Evolutionary conservation across 2,888 invertebrate species (phyloP), one percentile per base, ranked within the genome.

Genomic region (Tiphia femorata): DNA sequence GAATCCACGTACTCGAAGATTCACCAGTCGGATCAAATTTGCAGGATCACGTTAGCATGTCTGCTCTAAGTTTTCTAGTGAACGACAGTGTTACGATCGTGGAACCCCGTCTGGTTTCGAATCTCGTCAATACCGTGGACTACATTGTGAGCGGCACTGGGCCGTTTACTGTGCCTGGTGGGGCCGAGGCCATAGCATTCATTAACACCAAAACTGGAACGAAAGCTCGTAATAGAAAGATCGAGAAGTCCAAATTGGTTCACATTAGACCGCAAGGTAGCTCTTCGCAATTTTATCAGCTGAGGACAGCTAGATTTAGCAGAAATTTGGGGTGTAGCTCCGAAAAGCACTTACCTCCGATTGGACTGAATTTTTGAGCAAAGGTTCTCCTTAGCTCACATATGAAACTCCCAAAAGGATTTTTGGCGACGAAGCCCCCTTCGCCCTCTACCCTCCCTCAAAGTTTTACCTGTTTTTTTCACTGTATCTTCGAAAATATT

Each of bases 21-120:
- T 85, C 92, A 1, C 90, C 89, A 1, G 94, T 95, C 0, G 95
- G 95, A 6, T 88, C 89, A 73, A 94, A 95, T 82, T 86, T 94
- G 0, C 94, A 93, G 80, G 94, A 94, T 79, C 94, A 94, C 75
- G 86, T 92, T 12, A 90, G 91, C 0, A 87, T 93, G 64, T 89
- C 90, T 1, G 90, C 90, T 2, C 84, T 93, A 47, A 90, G 89
- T 0, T 94, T 94, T 77, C 83, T 91, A 43, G 88, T 92, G 1
- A 92, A 93, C 73, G 87, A 89, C 58, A 87, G 88, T 2, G 84
- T 91, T 43, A 91, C 89, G 10, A 84, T 92, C 1, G 88, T 89
- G 58, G 92, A 92, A 78, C 85, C 87, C 0, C 80, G 84, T 3
- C 70, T 89, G 1, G 73, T 58, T 0, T 71, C 83, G 8, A 85